A percentile compares a stretch with the other conserved stretches of the same genome.
These are phyloP conservation scores for Bemisia tabaci DNA, from an alignment of 1,140 invertebrate species.

Conservation along the genomic window DNA sequence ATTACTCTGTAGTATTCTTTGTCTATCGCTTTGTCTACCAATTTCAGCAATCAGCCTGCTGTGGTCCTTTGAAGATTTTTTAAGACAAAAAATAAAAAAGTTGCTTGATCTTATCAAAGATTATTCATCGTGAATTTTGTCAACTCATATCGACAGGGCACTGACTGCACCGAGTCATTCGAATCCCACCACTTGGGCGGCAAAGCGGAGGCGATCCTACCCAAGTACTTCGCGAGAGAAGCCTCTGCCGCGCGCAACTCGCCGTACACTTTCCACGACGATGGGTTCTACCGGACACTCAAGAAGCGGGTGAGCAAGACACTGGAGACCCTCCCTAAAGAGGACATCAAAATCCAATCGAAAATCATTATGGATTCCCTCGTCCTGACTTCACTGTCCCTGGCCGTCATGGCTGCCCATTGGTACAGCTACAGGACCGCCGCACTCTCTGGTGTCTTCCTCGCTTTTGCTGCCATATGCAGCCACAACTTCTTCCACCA, in stretches of 20 bases:
- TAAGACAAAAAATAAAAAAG: too few species aligned
- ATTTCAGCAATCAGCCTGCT: too few species aligned
- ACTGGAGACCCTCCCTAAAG: neutral
- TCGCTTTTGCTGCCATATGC: constrained; percentile 41
- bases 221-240: constrained; percentile 43
- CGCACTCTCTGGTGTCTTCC: constrained; percentile 36
- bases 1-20: too few species aligned
- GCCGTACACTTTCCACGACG: constrained; percentile 47
- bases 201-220: constrained; percentile 36
- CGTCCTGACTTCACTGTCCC: constrained; percentile 33
- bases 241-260: constrained; percentile 41
- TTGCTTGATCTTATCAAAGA: too few species aligned
- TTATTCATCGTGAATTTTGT: too few species aligned
- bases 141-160: constrained; percentile 37
- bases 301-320: constrained; percentile 27
- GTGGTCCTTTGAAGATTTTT: too few species aligned
- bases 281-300: constrained; percentile 53
- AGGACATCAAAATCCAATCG: constrained; percentile 7
- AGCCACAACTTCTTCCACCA: constrained; percentile 75
- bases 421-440: constrained; percentile 30
- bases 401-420: constrained; percentile 37
- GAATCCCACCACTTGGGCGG: constrained; percentile 44
- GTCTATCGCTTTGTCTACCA: too few species aligned
- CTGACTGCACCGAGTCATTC: constrained; percentile 63
- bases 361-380: constrained; percentile 32